A percentile compares a stretch with the other conserved stretches of the same genome.
phyloP scores from a whole-genome alignment of 2,113 vertebrate species.

The Gila orcuttii region DNA sequence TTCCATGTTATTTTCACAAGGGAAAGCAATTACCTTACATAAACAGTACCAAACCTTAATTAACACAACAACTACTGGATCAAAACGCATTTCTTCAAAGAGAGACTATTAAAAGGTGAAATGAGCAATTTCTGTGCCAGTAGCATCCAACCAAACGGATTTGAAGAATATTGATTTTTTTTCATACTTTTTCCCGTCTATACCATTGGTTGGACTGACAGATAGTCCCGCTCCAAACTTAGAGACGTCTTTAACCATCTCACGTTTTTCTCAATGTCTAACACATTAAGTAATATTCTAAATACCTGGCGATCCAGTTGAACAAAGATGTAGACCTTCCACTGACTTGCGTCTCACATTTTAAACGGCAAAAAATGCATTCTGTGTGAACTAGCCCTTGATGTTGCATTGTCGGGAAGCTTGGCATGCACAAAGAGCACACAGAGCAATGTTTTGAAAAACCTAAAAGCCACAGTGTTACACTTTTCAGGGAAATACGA shows the following conservation, averaged over 20 bases:
- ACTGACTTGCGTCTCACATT: no score
- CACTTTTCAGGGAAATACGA: neutral
- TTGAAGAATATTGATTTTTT: neutral
- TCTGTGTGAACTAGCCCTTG: no score
- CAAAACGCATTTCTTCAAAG: neutral
- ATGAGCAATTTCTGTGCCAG: neutral
- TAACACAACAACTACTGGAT: slow-evolving; percentile 11
- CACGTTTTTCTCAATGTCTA: no score
- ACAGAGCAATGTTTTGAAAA: neutral
- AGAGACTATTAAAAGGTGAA: slow-evolving; percentile 1
- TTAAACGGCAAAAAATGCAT: no score
- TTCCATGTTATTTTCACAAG: slow-evolving; percentile 41
- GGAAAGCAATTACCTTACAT: slow-evolving; percentile 34
- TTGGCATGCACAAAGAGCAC: no score
- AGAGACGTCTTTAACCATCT: no score
- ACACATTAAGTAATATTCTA: no score
- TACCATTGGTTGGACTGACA: neutral
- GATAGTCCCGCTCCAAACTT: no score
- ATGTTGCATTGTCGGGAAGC: neutral
- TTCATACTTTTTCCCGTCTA: neutral
- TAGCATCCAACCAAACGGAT: neutral
- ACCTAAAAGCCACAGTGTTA: neutral
- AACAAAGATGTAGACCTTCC: no score
- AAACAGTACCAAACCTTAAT: slow-evolving; percentile 39
- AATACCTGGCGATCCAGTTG: no score